Evolutionary conservation across 23 tunicate species (phyloP), one percentile per base, ranked within the genome.

Genomic region (Oikopleura vanhoeffeni): DNA sequence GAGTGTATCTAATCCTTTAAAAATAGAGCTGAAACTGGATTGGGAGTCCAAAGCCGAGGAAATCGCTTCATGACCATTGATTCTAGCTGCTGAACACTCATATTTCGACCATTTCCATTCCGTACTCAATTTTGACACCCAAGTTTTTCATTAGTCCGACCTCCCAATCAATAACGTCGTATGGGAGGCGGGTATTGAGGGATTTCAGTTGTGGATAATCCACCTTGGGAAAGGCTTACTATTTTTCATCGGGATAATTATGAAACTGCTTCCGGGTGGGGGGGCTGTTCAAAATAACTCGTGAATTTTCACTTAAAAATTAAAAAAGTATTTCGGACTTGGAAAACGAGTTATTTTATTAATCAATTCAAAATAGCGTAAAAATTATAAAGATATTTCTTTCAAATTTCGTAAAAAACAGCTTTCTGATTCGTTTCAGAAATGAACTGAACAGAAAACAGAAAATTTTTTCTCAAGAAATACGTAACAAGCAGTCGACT

Each of bases 151-250:
- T 88, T 42, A 87, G 86, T 3, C 86, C 90, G 41, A 89, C 84
- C 83, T 93, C 98, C 85, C 90, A 93, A 60, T 88, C 83, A 67
- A 93, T 90, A 4, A 87, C 98, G 27, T 91, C 87, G 87, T 93
- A 93, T 32, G 98, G 98, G 40, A 93, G 95, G 8, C 98, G 98
- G n/a, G 83, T 83, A 93, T 85, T 93, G 98, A 60, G 98, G 98
- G 41, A 93, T 93, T 88, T 93, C 98, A 39, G 98, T 88, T 76
- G 98, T 42, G 84, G 94, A 87, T 88, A 83, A 40, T 4, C 38
- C 67, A 85, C 28, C 36, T n/a, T n/a, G n/a, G n/a, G n/a, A n/a
- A n/a, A n/a, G n/a, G n/a, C n/a, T n/a, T n/a, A 41, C 39, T 83
- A 40, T 40, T 32, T 24, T 83, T 83, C 41, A 24, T 24, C 40